Conservation (phyloP, 2,888 invertebrate genomes). For the Portevinia maculata region DNA sequence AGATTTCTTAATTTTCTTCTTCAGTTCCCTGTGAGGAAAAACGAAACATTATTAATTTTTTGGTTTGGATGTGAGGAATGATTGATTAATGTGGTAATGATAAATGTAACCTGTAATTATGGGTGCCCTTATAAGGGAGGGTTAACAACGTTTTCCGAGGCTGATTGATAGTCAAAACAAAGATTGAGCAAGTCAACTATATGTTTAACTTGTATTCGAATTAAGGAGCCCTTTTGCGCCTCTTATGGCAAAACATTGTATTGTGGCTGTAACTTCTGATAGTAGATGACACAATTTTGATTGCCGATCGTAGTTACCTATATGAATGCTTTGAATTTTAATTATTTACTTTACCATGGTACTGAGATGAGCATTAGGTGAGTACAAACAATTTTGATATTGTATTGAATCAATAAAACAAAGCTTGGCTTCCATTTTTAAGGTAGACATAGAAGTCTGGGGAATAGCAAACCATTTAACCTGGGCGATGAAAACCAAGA, state of each 20-base stretch:
- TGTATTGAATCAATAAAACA: no score
- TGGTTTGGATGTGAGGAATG: conserved; percentile 24
- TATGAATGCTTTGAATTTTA: conserved; percentile 37
- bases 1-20: conserved; percentile 74
- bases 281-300: conserved; percentile 52
- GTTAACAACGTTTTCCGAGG: not conserved
- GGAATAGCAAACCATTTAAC: no score
- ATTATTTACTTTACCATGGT: no score
- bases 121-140: conserved; percentile 31
- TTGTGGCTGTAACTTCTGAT: conserved; percentile 8
- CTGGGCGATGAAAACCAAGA: no score
- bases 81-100: conserved; percentile 41
- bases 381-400: no score
- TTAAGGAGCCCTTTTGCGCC: conserved; percentile 2
- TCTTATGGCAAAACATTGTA: not conserved
- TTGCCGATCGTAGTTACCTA: not conserved
- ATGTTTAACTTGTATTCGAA: conserved; percentile 9
- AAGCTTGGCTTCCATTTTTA: no score
- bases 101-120: conserved; percentile 23
- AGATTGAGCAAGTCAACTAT: conserved; percentile 18
- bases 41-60: conserved; percentile 35
- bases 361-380: no score
- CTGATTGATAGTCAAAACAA: not conserved
- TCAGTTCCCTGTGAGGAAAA: conserved; percentile 36
- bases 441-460: no score